Evolutionary conservation across 2,888 invertebrate species (phyloP).

Genomic region (Polia nebulosa): DNA sequence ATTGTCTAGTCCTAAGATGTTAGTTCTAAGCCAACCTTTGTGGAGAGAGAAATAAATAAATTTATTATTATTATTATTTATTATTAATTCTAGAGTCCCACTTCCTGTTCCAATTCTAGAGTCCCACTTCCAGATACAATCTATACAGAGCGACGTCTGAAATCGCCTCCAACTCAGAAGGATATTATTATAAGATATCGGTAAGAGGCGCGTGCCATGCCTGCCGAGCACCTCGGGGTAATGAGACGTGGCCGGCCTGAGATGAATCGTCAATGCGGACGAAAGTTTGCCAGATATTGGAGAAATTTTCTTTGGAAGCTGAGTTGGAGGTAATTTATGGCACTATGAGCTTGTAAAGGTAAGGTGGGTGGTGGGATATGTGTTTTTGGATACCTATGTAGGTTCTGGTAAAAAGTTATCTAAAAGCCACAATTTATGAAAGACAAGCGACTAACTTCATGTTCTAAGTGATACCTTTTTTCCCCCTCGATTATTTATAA

Average conservation of each 20-base stretch:
- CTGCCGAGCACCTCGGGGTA: conserved; percentile 40
- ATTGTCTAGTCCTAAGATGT: too few species aligned
- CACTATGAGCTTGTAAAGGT: background rate
- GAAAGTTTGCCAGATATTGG: conserved; percentile 32
- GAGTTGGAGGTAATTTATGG: conserved; percentile 17
- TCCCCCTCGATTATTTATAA: too few species aligned
- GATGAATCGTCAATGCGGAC: conserved; percentile 52
- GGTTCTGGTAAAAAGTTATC: too few species aligned
- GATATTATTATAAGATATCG: conserved; percentile 39
- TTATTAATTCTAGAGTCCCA: too few species aligned
- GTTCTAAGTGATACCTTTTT: too few species aligned
- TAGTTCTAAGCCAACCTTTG: too few species aligned
- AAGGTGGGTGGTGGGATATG: background rate
- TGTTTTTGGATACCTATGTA: too few species aligned
- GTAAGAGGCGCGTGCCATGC: conserved; percentile 40
- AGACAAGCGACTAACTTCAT: too few species aligned
- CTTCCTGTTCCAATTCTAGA: conserved; percentile 15
- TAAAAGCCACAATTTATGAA: too few species aligned
- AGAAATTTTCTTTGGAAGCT: conserved; percentile 1
- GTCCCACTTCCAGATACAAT: background rate
- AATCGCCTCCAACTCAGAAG: background rate
- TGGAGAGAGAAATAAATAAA: too few species aligned
- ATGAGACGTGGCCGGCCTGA: conserved; percentile 56
- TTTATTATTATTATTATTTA: too few species aligned
- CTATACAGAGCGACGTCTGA: background rate